These are phyloP conservation scores for Semnornis frantzii DNA, from an alignment of 2,113 vertebrate species.

Conservation along the genomic window DNA sequence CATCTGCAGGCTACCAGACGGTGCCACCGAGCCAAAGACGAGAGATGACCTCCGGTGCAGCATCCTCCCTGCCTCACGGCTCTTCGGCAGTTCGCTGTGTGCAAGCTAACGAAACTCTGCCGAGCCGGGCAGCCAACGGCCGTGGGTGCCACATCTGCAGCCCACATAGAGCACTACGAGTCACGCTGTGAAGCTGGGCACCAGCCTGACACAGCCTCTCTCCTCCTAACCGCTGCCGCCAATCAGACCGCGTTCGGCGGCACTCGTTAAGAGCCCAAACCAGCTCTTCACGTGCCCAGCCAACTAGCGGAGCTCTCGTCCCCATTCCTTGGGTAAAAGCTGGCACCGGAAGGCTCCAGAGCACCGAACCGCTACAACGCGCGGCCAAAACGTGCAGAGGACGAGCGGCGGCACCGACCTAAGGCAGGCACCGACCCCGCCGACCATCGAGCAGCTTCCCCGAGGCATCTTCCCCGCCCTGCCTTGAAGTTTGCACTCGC, in stretches of 20 bases:
- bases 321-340: not conserved
- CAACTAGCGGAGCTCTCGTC: accelerated
- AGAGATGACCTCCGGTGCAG: not conserved
- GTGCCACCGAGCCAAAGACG: not conserved
- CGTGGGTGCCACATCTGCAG: not conserved
- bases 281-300: accelerated
- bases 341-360: not conserved
- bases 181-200: accelerated
- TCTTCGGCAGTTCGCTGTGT: accelerated
- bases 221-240: not conserved
- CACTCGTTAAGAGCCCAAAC: not conserved
- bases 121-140: not conserved
- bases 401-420: accelerated
- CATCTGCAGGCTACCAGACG: not conserved
- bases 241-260: not conserved
- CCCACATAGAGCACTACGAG: not conserved
- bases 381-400: accelerated
- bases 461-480: not conserved
- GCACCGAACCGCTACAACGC: not conserved
- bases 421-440: accelerated
- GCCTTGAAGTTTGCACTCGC: accelerated
- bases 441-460: not conserved
- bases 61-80: not conserved
- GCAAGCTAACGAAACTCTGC: not conserved
- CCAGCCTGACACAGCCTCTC: not conserved